Evolutionary conservation across 2,888 invertebrate genomes (phyloP).

Genomic region (Xestia c-nigrum): DNA sequence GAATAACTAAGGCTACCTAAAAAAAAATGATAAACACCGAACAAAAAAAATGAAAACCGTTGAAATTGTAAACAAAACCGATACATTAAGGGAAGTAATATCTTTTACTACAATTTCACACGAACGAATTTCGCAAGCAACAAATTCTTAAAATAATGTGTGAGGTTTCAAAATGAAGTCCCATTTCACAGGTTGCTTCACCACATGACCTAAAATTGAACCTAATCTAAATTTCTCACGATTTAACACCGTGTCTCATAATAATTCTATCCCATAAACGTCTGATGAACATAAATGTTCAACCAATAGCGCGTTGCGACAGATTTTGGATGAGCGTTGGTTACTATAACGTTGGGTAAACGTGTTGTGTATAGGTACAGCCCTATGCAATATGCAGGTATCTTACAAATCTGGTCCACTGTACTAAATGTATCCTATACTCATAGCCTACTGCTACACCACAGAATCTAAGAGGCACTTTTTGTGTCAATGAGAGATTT

Average conservation of each 20-base stretch:
- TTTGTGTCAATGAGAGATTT: no score
- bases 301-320: slow-evolving; percentile 54
- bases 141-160: not conserved
- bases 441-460: no score
- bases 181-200: slow-evolving; percentile 16
- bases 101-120: no score
- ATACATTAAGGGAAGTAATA: no score
- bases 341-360: slow-evolving; percentile 19
- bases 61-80: no score
- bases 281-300: slow-evolving; percentile 29
- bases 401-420: not conserved
- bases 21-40: no score
- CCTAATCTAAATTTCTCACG: slow-evolving; percentile 55
- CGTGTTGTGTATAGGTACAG: not conserved
- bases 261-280: slow-evolving; percentile 49
- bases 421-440: not conserved
- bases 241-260: slow-evolving; percentile 48
- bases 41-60: no score
- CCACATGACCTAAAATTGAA: slow-evolving; percentile 39
- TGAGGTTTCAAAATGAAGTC: not conserved
- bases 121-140: no score
- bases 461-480: no score
- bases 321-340: slow-evolving; percentile 12
- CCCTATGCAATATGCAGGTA: not conserved
- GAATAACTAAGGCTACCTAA: no score